Evolutionary conservation across 2,797 vertebrate genomes (phyloP).

Genomic region (Sardinella longiceps): DNA sequence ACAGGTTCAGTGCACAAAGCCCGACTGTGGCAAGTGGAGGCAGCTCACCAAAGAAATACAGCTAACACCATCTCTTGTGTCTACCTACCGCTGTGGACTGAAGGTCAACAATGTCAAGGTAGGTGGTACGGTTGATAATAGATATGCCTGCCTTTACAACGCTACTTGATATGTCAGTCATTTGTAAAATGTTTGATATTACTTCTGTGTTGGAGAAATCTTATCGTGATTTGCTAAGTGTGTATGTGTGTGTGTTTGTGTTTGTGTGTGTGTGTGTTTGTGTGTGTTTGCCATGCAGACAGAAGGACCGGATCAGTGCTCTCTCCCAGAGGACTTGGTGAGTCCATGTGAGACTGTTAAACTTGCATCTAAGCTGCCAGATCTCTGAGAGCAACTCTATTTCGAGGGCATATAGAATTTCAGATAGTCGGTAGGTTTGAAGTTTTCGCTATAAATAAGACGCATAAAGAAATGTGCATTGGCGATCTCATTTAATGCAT

Average conservation of each 20-base stretch:
- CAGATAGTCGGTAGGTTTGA: not conserved
- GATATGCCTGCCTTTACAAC: not conserved
- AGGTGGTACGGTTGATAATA: too few species aligned
- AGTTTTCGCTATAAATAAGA: not conserved
- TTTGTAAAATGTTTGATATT: not conserved
- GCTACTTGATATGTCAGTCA: not conserved
- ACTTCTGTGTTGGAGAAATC: not conserved
- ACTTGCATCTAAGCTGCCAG: slow-evolving; percentile 4
- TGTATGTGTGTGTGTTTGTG: not conserved
- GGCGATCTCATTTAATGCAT: not conserved
- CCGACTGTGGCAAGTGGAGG: slow-evolving; percentile 93
- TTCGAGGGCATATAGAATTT: slow-evolving; percentile 20
- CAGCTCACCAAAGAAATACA: slow-evolving; percentile 96
- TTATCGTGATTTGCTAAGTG: not conserved
- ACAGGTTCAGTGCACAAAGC: slow-evolving; percentile 93
- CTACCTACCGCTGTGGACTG: slow-evolving; percentile 90
- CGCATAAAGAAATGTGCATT: not conserved
- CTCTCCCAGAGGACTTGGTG: slow-evolving; percentile 94
- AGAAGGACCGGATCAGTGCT: slow-evolving; percentile 89
- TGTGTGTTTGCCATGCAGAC: slow-evolving; percentile 68
- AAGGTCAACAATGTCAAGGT: slow-evolving; percentile 91
- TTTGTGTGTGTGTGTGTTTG: not conserved
- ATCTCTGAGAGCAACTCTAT: slow-evolving; percentile 19
- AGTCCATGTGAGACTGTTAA: slow-evolving; percentile 55
- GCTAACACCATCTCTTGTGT: slow-evolving; percentile 85